Conservation (phyloP, 2,797 vertebrate species). For the Neoniphon sammara region DNA sequence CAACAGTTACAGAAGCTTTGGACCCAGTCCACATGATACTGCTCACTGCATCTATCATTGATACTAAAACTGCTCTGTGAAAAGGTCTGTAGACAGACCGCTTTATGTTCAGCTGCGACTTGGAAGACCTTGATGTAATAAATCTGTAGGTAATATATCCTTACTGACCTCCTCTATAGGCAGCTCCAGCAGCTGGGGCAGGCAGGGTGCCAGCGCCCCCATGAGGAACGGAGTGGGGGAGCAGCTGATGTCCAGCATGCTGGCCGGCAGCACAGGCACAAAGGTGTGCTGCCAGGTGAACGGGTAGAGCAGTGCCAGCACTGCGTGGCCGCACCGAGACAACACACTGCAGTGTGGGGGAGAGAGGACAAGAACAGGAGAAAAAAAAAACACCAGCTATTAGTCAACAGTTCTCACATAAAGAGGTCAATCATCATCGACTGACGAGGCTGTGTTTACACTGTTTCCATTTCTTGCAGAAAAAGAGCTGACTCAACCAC, state of each 20-base stretch:
- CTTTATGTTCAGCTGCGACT: not conserved
- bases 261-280: conserved; percentile 92
- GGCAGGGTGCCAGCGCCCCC: conserved; percentile 91
- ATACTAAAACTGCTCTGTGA: not conserved
- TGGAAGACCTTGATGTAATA: too few species aligned
- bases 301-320: conserved; percentile 91
- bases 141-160: not conserved
- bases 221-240: conserved; percentile 97
- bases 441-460: too few species aligned
- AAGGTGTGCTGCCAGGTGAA: conserved; percentile 99
- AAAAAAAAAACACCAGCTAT: not conserved
- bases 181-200: conserved; percentile 91
- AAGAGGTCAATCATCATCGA: not conserved
- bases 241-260: conserved; percentile 98
- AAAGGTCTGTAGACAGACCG: not conserved
- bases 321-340: conserved; percentile 92
- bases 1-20: too few species aligned
- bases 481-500: too few species aligned
- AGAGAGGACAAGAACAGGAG: not conserved
- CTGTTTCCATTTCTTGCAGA: too few species aligned
- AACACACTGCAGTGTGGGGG: conserved; percentile 81
- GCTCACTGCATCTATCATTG: too few species aligned
- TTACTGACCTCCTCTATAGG: conserved; percentile 94
- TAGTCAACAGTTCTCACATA: conserved; percentile 10
- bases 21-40: too few species aligned